Conservation (phyloP, 2,797 vertebrate genomes). For the Hypotaenidia philippensis region DNA sequence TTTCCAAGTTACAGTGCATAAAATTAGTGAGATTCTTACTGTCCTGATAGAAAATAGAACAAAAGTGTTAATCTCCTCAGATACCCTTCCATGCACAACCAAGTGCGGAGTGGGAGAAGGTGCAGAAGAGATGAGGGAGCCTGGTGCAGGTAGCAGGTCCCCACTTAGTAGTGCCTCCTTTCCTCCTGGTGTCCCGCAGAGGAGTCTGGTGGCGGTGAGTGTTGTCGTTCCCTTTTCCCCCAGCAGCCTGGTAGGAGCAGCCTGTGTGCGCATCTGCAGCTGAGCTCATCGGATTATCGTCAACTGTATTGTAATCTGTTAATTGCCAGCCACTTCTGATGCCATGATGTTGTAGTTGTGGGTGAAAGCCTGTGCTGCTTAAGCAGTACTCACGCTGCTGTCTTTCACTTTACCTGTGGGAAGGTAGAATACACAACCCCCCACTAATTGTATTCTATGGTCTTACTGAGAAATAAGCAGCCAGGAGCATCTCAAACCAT, state of each 20-base stretch:
- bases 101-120: neutral
- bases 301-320: constrained; percentile 37
- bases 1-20: neutral
- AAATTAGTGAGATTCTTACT: neutral
- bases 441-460: accelerated
- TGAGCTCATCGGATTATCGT: constrained; percentile 34
- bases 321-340: constrained; percentile 64
- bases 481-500: neutral
- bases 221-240: accelerated
- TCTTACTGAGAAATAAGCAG: neutral
- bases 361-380: neutral
- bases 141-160: neutral
- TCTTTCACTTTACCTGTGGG: neutral
- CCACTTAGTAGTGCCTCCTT: neutral
- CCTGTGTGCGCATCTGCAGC: neutral
- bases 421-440: neutral
- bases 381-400: neutral
- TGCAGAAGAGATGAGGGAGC: neutral
- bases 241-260: neutral
- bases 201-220: accelerated
- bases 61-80: neutral
- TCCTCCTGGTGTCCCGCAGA: neutral
- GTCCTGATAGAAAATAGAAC: neutral
- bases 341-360: neutral
- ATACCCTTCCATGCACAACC: neutral